These are phyloP conservation scores for Chrysolophus pictus DNA, from an alignment of 2,797 vertebrate genomes.

Conservation along the genomic window DNA sequence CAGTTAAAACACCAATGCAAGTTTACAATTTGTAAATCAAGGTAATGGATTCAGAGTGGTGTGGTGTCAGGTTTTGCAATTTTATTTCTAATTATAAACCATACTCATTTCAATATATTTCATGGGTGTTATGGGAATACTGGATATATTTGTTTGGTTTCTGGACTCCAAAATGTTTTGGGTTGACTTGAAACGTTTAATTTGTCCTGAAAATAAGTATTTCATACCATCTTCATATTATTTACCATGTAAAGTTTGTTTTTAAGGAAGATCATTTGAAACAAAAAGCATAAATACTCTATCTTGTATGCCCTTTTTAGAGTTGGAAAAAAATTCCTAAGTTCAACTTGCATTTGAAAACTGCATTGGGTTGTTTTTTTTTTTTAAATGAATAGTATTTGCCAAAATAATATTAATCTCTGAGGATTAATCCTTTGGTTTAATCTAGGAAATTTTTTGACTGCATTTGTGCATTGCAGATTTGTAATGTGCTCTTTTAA, in stretches of 20 bases:
- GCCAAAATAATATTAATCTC: slow-evolving; percentile 17
- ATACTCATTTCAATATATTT: background rate
- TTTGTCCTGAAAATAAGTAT: slow-evolving; percentile 44
- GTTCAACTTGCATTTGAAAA: background rate
- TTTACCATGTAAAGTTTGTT: slow-evolving; percentile 30
- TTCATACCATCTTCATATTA: slow-evolving; percentile 46
- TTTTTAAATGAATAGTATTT: background rate
- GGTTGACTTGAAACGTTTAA: slow-evolving; percentile 34
- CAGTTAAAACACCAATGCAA: background rate
- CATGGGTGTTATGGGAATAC: background rate
- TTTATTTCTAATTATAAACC: slow-evolving; percentile 1
- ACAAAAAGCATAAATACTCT: slow-evolving; percentile 40
- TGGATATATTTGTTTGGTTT: slow-evolving; percentile 47
- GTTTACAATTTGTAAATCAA: slow-evolving; percentile 25
- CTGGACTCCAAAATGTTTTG: slow-evolving; percentile 47
- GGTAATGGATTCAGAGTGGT: background rate
- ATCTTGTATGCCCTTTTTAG: slow-evolving; percentile 7
- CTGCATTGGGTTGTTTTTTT: background rate
- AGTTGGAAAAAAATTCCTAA: slow-evolving; percentile 18
- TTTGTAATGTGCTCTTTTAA: background rate
- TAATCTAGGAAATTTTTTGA: background rate
- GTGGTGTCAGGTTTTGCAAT: background rate
- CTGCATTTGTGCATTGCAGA: background rate
- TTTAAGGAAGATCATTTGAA: slow-evolving; percentile 26
- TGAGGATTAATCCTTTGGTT: background rate